phyloP scores from a whole-genome alignment of 2,797 vertebrate species.

The Poecilia gillii region DNA sequence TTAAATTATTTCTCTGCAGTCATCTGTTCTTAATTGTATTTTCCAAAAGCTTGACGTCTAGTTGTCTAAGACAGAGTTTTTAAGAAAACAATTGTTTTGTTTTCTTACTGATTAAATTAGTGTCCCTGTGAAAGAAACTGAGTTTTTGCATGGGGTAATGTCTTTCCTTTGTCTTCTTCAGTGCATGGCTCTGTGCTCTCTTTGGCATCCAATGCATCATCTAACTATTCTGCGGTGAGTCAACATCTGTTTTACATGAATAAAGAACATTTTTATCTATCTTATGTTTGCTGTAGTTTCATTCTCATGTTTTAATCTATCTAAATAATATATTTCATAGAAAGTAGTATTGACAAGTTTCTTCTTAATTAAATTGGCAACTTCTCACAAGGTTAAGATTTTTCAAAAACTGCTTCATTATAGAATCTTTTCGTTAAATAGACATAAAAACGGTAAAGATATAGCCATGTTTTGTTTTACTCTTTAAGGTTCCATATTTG shows the following conservation, averaged over 20 bases:
- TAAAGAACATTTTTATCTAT: not conserved
- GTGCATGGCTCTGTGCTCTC: constrained; percentile 97
- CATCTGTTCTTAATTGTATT: not conserved
- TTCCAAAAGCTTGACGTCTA: not conserved
- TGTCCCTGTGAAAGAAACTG: not conserved
- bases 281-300: not conserved
- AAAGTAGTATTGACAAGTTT: not conserved
- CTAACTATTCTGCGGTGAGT: constrained; percentile 96
- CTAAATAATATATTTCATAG: not conserved
- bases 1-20: not conserved
- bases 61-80: too few species aligned
- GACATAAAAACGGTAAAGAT: not conserved
- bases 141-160: not conserved
- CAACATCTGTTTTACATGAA: not conserved
- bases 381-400: not conserved
- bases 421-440: not conserved
- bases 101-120: not conserved
- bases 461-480: not conserved
- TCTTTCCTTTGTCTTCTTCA: constrained; percentile 63
- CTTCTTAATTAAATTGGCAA: not conserved
- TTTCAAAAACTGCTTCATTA: not conserved
- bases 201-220: constrained; percentile 95
- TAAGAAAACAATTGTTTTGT: not conserved
- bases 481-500: not conserved
- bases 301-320: constrained; percentile 1